phyloP scores from a whole-genome alignment of 2,113 vertebrate species.

The Columba janthina region DNA sequence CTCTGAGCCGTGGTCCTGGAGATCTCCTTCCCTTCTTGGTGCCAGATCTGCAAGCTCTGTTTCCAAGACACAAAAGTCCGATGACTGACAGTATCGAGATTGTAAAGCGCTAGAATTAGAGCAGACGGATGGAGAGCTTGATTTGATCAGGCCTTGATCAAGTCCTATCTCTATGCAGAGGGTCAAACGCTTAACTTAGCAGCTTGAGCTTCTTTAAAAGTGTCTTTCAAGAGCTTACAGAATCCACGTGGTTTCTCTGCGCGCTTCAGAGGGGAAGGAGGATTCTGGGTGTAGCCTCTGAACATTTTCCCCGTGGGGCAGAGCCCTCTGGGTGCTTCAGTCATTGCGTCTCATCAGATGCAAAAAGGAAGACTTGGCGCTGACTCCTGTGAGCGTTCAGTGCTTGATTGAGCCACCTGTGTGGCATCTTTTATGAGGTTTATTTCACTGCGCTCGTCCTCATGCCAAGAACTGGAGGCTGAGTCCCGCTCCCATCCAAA shows the following conservation, averaged over 20 bases:
- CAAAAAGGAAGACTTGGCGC: not conserved
- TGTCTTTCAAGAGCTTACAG: not conserved
- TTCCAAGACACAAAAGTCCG: not conserved
- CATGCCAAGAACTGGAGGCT: not conserved
- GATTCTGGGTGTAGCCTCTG: not conserved
- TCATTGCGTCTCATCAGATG: not conserved
- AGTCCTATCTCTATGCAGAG: not conserved
- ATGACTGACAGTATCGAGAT: not conserved
- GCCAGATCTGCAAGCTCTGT: not conserved
- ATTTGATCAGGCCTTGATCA: not conserved
- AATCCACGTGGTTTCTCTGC: not conserved
- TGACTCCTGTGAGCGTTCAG: not conserved
- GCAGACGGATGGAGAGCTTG: not conserved
- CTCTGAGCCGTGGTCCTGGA: not conserved
- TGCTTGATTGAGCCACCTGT: not conserved
- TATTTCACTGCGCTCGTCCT: not conserved
- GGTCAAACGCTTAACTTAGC: not conserved
- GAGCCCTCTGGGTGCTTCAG: not conserved
- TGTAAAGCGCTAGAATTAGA: not conserved
- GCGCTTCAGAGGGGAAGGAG: not conserved
- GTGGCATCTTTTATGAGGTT: not conserved
- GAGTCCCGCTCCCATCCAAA: not conserved
- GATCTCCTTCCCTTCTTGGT: not conserved
- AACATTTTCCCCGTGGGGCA: not conserved
- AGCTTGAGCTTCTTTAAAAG: not conserved